phyloP scores from a whole-genome alignment of 1,140 invertebrate species.

The Saccostrea glomerata region DNA sequence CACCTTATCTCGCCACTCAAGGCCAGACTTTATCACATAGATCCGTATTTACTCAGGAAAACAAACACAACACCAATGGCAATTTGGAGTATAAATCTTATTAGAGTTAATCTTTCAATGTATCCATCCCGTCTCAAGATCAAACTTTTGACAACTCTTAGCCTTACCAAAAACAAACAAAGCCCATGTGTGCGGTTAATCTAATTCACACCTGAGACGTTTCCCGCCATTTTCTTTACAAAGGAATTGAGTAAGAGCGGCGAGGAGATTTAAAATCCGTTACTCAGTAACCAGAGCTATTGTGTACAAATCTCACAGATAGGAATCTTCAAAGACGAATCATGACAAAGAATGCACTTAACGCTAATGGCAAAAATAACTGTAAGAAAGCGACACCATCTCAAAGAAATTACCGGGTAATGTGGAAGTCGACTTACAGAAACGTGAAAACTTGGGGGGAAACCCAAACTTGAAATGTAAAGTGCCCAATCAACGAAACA shows the following conservation, averaged over 20 bases:
- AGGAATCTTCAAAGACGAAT: neutral
- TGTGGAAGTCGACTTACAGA: too few species aligned
- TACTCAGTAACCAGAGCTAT: neutral
- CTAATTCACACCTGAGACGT: constrained; percentile 24
- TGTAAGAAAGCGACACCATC: too few species aligned
- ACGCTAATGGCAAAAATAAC: neutral
- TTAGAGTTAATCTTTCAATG: constrained; percentile 8
- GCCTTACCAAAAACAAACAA: constrained; percentile 6
- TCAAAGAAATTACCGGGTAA: too few species aligned
- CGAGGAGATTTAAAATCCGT: neutral
- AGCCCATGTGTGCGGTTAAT: constrained; percentile 1
- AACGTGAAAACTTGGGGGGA: too few species aligned
- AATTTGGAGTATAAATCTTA: constrained; percentile 26
- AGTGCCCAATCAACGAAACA: too few species aligned
- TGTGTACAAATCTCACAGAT: constrained; percentile 7
- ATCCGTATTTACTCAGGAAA: constrained; percentile 13
- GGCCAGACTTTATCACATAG: neutral
- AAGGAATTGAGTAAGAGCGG: neutral
- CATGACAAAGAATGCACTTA: neutral
- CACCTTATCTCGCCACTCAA: neutral
- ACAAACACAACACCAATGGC: constrained; percentile 2
- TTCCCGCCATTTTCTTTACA: constrained; percentile 24
- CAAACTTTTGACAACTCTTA: constrained; percentile 28
- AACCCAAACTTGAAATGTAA: too few species aligned
- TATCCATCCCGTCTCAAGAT: neutral